Evolutionary conservation across 2,113 vertebrate species (phyloP).

Genomic region (Lepisosteus osseus): DNA sequence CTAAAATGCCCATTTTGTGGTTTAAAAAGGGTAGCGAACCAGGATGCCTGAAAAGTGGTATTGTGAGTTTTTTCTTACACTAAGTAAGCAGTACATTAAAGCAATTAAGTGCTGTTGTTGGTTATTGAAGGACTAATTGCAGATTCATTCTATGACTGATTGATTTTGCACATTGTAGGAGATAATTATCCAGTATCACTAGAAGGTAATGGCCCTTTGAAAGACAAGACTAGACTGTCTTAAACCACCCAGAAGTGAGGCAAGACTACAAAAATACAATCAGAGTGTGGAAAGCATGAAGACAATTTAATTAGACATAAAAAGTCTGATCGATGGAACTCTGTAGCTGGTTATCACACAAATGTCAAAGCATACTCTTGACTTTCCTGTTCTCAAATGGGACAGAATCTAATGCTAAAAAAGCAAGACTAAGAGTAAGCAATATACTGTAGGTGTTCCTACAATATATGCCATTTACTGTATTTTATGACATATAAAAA

Average conservation of each 20-base stretch:
- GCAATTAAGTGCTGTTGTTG: constrained; percentile 14
- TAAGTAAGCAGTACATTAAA: not conserved
- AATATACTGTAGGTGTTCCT: too few relatives aligned
- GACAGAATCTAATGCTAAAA: not conserved
- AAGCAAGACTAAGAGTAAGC: too few relatives aligned
- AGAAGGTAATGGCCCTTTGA: not conserved
- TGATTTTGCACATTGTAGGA: not conserved
- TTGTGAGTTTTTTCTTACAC: too few relatives aligned
- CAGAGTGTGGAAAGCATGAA: constrained; percentile 21
- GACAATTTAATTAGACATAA: constrained; percentile 51
- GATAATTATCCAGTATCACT: not conserved
- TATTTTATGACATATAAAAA: too few relatives aligned
- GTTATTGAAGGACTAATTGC: constrained; percentile 1
- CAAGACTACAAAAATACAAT: constrained; percentile 3
- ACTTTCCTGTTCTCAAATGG: constrained; percentile 5
- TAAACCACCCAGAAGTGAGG: not conserved
- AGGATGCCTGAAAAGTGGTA: too few relatives aligned
- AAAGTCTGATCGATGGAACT: constrained; percentile 46
- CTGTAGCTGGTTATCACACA: constrained; percentile 46
- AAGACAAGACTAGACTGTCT: not conserved
- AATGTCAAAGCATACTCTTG: constrained; percentile 47
- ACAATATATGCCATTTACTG: too few relatives aligned
- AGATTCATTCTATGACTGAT: not conserved
- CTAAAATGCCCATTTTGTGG: too few relatives aligned
- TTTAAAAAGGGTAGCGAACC: too few relatives aligned